Conservation (phyloP, 2,113 vertebrate species). For the Scomber scombrus region DNA sequence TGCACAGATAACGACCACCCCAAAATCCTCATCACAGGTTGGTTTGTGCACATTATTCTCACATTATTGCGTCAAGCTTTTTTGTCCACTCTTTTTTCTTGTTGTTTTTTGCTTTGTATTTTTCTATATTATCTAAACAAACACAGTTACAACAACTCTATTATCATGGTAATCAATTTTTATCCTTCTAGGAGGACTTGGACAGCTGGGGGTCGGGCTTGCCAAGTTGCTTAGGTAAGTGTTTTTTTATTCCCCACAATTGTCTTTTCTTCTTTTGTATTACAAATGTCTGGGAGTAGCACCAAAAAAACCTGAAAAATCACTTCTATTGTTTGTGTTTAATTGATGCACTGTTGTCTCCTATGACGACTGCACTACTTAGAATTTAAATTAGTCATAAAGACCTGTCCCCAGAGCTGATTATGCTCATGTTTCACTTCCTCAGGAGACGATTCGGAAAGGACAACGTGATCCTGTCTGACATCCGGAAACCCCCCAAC, state of each 20-base stretch:
- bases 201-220: slow-evolving; percentile 93
- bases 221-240: slow-evolving; percentile 89
- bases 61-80: too few relatives aligned
- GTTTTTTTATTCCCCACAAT: background rate
- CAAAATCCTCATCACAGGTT: slow-evolving; percentile 93
- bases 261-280: too few relatives aligned
- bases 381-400: too few relatives aligned
- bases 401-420: background rate
- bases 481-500: slow-evolving; percentile 91
- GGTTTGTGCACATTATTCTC: background rate
- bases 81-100: too few relatives aligned
- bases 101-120: too few relatives aligned
- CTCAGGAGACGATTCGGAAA: slow-evolving; percentile 92
- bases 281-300: background rate
- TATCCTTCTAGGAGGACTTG: slow-evolving; percentile 88
- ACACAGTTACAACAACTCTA: too few relatives aligned
- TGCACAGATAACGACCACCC: slow-evolving; percentile 83
- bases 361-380: too few relatives aligned
- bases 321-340: too few relatives aligned
- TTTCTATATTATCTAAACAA: too few relatives aligned
- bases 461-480: slow-evolving; percentile 93
- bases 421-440: background rate
- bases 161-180: background rate
- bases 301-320: too few relatives aligned
- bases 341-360: too few relatives aligned